These are phyloP conservation scores for Pterocles burchelli DNA, from an alignment of 2,113 vertebrate species.

Conservation along the genomic window DNA sequence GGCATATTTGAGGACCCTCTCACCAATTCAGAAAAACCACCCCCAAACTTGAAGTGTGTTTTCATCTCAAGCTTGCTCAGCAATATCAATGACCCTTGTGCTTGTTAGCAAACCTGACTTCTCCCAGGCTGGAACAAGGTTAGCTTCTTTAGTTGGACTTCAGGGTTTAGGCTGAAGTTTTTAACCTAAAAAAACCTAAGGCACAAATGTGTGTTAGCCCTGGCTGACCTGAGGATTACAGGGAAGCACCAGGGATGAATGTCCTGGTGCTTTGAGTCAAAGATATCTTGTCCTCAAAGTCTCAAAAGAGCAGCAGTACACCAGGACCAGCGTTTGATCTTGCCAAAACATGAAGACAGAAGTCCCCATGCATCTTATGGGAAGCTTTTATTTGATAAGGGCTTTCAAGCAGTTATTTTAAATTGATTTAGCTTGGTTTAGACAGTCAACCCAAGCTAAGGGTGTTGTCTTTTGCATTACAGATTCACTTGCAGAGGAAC, in stretches of 20 bases:
- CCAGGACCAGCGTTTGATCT: not conserved
- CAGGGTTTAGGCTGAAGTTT: not conserved
- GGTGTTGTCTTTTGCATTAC: not conserved
- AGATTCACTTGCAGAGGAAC: not conserved
- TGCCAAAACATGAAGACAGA: not conserved
- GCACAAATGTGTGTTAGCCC: not conserved
- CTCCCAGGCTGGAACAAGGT: not conserved
- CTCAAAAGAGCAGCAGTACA: not conserved
- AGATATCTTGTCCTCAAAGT: not conserved
- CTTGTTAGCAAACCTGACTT: not conserved
- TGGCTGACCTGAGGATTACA: not conserved
- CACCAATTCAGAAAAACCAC: not conserved
- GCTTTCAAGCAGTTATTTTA: not conserved
- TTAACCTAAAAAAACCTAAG: not conserved
- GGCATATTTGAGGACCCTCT: not conserved
- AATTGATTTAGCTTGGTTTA: not conserved
- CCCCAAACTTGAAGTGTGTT: not conserved
- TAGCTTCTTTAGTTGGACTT: not conserved
- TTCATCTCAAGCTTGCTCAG: not conserved
- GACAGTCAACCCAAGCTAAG: not conserved
- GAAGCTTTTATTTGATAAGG: not conserved
- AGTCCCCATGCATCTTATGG: not conserved
- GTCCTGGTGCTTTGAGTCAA: not conserved
- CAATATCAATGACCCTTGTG: not conserved
- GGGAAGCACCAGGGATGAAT: not conserved